Base-by-base conservation (phyloP, 2,888 invertebrate genomes). In the Patella caerulea region DNA sequence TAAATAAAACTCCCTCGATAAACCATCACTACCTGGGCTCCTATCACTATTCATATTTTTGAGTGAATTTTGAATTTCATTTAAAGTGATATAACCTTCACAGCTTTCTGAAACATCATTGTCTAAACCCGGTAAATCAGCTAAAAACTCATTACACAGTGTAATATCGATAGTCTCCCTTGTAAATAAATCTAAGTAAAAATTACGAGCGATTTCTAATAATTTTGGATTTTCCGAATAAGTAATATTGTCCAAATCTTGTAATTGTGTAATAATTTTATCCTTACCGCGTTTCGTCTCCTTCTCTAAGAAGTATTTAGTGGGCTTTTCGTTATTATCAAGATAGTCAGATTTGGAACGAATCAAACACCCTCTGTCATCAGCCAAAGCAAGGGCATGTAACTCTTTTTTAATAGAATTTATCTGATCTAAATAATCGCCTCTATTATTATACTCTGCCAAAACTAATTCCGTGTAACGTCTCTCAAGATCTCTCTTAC, bases 21-120 rank as follows among this genome's bases (percentile, higher is more conserved):
- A 56, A 9, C 84, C 83, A 76, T 84, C 84, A 65, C 75, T 70
- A 69, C 82, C 82, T 29, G 81, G 83, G n/a, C 79, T 77, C 54
- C 79, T 81, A 72, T 78, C 76, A 71, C 74, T 77, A 29, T 78
- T 65, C 78, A 81, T 80, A 15, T 59, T 59, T 24, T 76, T 76
- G 17, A 82, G 56, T n/a, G 81, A 74, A 4, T 19, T 56, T 19
- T 45, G 34, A 45, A 72, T 45, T 76, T 76, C 72, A 15, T 76
- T 55, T 71, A 65, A 59, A 24, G 72, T 52, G n/a, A 76, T 72
- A 15, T 12, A 29, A 59, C 69, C 76, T 72, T 76, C 72, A 24
- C 55, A 59, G n/a, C 52, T 72, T 29, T 17, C 17, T n/a, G 71
- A 29, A 71, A 54, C 19, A 11, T 71, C 55, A 45, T 3, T 52